Base-by-base conservation (phyloP, 2,113 vertebrate species). In the Scartelaos histophorus region DNA sequence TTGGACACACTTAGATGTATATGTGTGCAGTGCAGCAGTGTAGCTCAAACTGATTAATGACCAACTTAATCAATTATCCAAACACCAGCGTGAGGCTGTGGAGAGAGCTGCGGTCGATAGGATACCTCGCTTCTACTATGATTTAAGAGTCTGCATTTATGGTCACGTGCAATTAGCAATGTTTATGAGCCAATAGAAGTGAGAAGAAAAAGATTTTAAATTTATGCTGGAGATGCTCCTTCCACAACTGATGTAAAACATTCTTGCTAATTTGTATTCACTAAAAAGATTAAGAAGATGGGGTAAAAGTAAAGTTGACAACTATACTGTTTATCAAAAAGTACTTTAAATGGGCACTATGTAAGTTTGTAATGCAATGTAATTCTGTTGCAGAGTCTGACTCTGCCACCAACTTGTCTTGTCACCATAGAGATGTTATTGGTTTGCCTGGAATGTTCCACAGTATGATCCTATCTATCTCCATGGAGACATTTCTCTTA, bases 51-150 rank as follows among this genome's bases (percentile, higher is more conserved):
- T 66, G 81, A 87, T 90, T 85, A 83, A 88, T 87, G 79, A 78
- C 80, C 67, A 69, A 81, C 79, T 70, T 76, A 74, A 90, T 84
- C 78, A 83, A 90, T 85, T 86, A 87, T 71, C 79, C 80, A 85
- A 90, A 84, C 78, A 71, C 82, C 67, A 81, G 67, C 34, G 70
- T 3, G 12, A 79, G 66, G 35, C 68, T 72, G 62, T 70, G 76
- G 73, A 86, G 58, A 85, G 76, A 73, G 71, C 51, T 68, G 54
- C 47, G 58, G 74, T 89, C 75, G 69, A 78, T 84, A 68, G 51
- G 71, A 61, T 79, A 53, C 17, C 74, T 6, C 13, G 29, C 58
- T 80, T 34, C 13, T 35, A 58, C 38, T 53, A 45, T 75, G 74
- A 77, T 74, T 87, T 80, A 69, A 68, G 70, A 24, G 68, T 58